phyloP scores from a whole-genome alignment of 2,888 invertebrate species.

The Dromius quadrimaculatus region DNA sequence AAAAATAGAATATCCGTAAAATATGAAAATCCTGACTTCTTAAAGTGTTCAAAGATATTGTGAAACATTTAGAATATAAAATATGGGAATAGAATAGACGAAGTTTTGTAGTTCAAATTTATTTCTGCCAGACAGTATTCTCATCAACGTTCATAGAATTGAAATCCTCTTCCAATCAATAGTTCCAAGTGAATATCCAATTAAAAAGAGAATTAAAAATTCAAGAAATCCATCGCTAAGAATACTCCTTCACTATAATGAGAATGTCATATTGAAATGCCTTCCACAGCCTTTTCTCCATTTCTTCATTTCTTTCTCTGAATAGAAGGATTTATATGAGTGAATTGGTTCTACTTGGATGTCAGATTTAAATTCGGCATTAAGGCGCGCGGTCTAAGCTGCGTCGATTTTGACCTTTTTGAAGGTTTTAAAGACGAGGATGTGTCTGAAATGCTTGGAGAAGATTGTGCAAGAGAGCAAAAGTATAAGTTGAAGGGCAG shows the following conservation, averaged over 20 bases:
- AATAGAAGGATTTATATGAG: constrained; percentile 37
- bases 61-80: too few relatives aligned
- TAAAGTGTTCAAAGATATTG: too few relatives aligned
- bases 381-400: constrained; percentile 2
- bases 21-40: too few relatives aligned
- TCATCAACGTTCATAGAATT: too few relatives aligned
- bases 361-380: constrained; percentile 28
- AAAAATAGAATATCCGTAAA: too few relatives aligned
- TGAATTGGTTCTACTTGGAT: constrained; percentile 18
- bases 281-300: neutral
- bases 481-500: constrained; percentile 12
- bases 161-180: too few relatives aligned
- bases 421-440: neutral
- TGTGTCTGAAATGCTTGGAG: neutral
- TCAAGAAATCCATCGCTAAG: constrained; percentile 13
- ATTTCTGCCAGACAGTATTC: too few relatives aligned
- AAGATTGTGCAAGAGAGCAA: neutral
- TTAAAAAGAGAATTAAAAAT: constrained; percentile 29
- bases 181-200: too few relatives aligned
- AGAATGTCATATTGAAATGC: constrained; percentile 38
- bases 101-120: too few relatives aligned
- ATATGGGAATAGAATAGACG: too few relatives aligned
- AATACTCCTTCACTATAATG: constrained; percentile 23
- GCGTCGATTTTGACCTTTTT: neutral
- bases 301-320: constrained; percentile 14